A percentile compares a stretch with the other conserved stretches of the same genome.
These are phyloP conservation scores for Avahi laniger DNA, from an alignment of 2,797 vertebrate species.

Conservation along the genomic window DNA sequence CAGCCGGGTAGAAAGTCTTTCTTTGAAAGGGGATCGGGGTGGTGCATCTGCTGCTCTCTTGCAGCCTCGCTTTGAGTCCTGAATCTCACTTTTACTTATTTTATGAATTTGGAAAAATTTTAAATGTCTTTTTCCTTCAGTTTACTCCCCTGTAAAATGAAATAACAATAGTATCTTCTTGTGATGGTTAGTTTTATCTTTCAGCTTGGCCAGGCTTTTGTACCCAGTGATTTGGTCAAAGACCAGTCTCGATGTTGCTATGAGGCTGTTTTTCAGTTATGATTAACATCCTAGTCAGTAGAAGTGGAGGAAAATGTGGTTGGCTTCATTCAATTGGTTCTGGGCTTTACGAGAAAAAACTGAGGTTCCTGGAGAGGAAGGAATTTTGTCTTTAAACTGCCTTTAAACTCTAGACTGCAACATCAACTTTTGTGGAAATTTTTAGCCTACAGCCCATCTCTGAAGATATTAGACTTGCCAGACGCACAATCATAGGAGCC, in stretches of 20 bases:
- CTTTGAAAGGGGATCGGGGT: not conserved
- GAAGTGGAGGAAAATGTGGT: not conserved
- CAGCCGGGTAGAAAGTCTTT: not conserved
- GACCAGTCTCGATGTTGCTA: not conserved
- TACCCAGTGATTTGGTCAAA: not conserved
- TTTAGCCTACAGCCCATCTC: not conserved
- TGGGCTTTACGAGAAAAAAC: not conserved
- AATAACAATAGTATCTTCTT: not conserved
- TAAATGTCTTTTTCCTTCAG: not conserved
- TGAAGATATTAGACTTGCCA: not conserved
- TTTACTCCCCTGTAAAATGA: not conserved
- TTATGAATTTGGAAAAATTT: not conserved
- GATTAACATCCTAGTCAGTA: not conserved
- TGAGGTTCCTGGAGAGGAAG: not conserved
- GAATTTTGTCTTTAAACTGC: not conserved
- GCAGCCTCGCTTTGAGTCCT: not conserved
- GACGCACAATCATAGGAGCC: not conserved
- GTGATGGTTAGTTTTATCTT: not conserved
- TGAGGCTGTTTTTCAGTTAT: not conserved
- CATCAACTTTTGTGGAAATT: not conserved
- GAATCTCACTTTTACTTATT: not conserved
- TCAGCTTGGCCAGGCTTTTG: not conserved
- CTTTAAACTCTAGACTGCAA: not conserved
- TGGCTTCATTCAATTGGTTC: not conserved
- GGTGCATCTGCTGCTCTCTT: not conserved